A percentile compares a stretch with the other conserved stretches of the same genome.
phyloP scores from a whole-genome alignment of 1,140 invertebrate genomes.

The Eueides isabella region DNA sequence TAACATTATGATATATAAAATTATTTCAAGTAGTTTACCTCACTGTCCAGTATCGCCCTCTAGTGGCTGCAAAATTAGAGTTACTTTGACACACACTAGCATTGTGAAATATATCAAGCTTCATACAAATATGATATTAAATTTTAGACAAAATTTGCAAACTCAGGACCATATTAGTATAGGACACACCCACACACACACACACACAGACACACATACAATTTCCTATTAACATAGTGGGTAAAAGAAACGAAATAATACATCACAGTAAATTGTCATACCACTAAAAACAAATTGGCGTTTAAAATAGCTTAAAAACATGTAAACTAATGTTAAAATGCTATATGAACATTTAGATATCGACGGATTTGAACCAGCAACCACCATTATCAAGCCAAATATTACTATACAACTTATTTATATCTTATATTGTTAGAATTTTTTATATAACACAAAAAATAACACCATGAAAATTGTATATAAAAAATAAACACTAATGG shows the following conservation, averaged over 20 bases:
- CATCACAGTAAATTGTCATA: not conserved
- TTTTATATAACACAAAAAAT: too few relatives aligned
- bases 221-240: too few relatives aligned
- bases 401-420: too few relatives aligned
- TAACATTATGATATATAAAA: too few relatives aligned
- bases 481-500: too few relatives aligned
- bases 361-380: too few relatives aligned
- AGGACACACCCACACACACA: not conserved
- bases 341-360: too few relatives aligned
- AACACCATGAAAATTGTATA: too few relatives aligned
- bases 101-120: constrained; percentile 16
- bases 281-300: not conserved
- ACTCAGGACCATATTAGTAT: not conserved
- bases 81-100: constrained; percentile 26
- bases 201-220: not conserved
- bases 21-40: constrained; percentile 35
- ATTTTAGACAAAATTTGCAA: not conserved
- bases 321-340: too few relatives aligned
- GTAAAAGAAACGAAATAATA: not conserved
- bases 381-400: too few relatives aligned
- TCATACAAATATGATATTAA: not conserved
- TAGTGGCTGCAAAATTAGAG: constrained; percentile 43
- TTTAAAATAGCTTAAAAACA: not conserved
- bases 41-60: constrained; percentile 42
- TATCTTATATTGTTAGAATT: too few relatives aligned